A percentile compares a stretch with the other conserved stretches of the same genome.
phyloP scores from a whole-genome alignment of 2,797 vertebrate species.

The Morus bassanus region DNA sequence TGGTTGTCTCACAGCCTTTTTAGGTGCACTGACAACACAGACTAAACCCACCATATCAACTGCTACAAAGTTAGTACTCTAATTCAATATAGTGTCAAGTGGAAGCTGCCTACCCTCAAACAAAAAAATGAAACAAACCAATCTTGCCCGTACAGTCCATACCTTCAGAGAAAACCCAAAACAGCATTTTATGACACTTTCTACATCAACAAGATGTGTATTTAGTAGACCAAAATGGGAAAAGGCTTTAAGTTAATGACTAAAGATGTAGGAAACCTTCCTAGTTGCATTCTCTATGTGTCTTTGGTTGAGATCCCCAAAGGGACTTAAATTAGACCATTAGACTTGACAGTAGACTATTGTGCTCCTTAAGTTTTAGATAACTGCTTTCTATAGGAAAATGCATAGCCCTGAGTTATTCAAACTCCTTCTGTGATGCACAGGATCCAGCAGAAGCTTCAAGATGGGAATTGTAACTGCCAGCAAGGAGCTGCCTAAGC shows the following conservation, averaged over 20 bases:
- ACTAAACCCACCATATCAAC: neutral
- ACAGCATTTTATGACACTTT: neutral
- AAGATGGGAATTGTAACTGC: neutral
- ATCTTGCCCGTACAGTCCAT: neutral
- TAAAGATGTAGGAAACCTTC: neutral
- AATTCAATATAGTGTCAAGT: neutral
- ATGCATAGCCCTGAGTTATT: neutral
- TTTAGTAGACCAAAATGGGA: neutral
- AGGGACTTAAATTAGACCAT: neutral
- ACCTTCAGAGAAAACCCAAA: neutral
- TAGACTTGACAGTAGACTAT: neutral
- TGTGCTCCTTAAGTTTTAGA: neutral
- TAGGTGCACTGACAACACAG: neutral
- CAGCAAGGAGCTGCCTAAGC: neutral
- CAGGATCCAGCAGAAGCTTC: neutral
- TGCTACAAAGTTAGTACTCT: neutral
- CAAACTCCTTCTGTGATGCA: neutral
- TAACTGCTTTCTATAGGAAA: neutral
- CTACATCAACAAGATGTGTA: neutral
- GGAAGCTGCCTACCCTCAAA: neutral
- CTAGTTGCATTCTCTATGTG: neutral
- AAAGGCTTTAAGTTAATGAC: neutral
- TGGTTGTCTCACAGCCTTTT: neutral
- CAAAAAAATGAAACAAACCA: neutral
- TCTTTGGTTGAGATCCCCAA: neutral